phyloP scores from a whole-genome alignment of 2,113 vertebrate genomes.

The Stigmatopora argus region DNA sequence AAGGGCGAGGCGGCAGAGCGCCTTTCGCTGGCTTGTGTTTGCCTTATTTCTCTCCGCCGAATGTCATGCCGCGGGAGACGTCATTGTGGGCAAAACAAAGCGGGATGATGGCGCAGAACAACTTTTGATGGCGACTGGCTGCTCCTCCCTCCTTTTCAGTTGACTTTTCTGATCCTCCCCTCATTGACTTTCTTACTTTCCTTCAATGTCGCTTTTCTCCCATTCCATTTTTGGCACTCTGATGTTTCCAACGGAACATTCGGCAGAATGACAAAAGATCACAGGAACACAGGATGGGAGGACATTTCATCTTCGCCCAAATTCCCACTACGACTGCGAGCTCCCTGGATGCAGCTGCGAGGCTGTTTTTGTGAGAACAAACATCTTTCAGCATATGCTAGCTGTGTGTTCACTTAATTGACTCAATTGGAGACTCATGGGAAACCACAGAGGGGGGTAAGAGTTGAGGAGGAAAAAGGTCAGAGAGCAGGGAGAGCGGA shows the following conservation, averaged over 20 bases:
- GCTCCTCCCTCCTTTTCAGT: constrained; percentile 55
- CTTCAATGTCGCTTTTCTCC: constrained; percentile 22
- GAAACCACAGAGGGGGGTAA: constrained; percentile 65
- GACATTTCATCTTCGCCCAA: constrained; percentile 9
- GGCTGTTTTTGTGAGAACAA: constrained; percentile 37
- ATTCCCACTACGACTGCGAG: background rate
- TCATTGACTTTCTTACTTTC: constrained; percentile 27
- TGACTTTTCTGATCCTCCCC: constrained; percentile 42
- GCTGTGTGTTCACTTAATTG: constrained; percentile 68
- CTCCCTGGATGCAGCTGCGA: constrained; percentile 19
- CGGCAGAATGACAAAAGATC: constrained; percentile 9
- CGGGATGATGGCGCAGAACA: constrained; percentile 36
- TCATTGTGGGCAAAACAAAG: constrained; percentile 52
- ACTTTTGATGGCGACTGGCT: constrained; percentile 42
- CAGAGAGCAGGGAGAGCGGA: constrained; percentile 40
- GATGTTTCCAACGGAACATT: constrained; percentile 32
- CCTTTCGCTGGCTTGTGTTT: constrained; percentile 69
- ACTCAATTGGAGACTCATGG: constrained; percentile 65
- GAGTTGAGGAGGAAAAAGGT: constrained; percentile 56
- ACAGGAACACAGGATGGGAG: constrained; percentile 10
- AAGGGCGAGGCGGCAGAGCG: constrained; percentile 84
- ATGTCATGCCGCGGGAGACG: constrained; percentile 39
- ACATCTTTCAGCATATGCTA: constrained; percentile 56
- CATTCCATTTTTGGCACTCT: constrained; percentile 25
- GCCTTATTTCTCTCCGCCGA: constrained; percentile 50